Percentiles rank a stretch among this genome's conserved stretches.
phyloP scores from a whole-genome alignment of 2,113 vertebrate species.

The Cephalopterus ornatus region DNA sequence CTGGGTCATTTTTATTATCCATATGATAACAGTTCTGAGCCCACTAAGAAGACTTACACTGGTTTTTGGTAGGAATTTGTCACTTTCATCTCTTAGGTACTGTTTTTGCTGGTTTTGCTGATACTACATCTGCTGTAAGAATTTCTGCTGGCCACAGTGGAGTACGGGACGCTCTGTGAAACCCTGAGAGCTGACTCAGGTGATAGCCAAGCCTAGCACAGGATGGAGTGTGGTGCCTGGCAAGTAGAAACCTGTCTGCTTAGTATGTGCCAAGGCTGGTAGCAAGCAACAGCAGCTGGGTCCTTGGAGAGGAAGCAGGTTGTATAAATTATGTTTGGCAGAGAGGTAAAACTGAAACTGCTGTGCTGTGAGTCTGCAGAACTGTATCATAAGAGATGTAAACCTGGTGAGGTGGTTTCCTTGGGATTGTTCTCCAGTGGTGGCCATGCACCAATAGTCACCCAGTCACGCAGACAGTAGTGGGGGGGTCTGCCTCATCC shows the following conservation, averaged over 20 bases:
- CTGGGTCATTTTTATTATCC: background rate
- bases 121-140: background rate
- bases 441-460: fast-evolving
- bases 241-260: background rate
- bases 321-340: background rate
- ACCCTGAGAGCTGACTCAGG: background rate
- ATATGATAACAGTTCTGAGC: background rate
- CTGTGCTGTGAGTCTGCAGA: background rate
- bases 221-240: background rate
- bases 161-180: background rate
- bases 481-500: background rate
- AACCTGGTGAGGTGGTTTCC: background rate
- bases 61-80: background rate
- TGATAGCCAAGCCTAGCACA: background rate
- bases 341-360: background rate
- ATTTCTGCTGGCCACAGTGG: background rate
- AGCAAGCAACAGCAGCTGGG: background rate
- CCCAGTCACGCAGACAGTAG: background rate
- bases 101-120: background rate
- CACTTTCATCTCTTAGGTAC: background rate
- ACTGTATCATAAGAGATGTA: background rate
- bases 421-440: fast-evolving
- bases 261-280: background rate
- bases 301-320: background rate
- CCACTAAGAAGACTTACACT: background rate